Evolutionary conservation across 2,888 invertebrate genomes (phyloP).

Genomic region (Pachliopta kotzebuea): DNA sequence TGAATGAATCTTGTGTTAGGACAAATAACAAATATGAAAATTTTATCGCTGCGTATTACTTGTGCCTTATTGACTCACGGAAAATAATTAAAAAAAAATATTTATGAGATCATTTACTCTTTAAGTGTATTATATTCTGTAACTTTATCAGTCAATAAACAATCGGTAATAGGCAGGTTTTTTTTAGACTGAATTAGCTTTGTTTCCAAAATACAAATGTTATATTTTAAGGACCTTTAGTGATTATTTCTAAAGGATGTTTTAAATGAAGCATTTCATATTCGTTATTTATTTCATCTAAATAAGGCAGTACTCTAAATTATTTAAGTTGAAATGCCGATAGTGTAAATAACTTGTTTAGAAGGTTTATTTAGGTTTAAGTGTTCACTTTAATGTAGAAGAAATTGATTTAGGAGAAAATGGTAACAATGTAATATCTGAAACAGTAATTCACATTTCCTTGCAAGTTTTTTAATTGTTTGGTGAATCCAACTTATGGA

Average conservation of each 20-base stretch:
- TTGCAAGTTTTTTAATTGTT: constrained; percentile 54
- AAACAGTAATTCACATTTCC: constrained; percentile 52
- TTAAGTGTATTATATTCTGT: constrained; percentile 18
- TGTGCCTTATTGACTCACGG: constrained; percentile 73
- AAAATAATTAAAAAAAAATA: constrained; percentile 41
- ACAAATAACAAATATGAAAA: constrained; percentile 70
- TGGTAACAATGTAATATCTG: constrained; percentile 48
- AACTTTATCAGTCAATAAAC: constrained; percentile 61
- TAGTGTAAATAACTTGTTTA: constrained; percentile 78
- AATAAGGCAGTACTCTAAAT: constrained; percentile 72
- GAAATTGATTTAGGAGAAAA: constrained; percentile 69
- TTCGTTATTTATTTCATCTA: constrained; percentile 78
- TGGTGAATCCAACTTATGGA: constrained; percentile 70
- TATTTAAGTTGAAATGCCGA: constrained; percentile 74
- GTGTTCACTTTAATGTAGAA: constrained; percentile 74
- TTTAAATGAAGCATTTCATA: constrained; percentile 77
- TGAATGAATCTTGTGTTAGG: constrained; percentile 49
- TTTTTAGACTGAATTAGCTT: constrained; percentile 69
- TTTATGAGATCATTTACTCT: constrained; percentile 26
- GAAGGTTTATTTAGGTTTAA: constrained; percentile 76
- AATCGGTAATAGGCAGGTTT: constrained; percentile 55
- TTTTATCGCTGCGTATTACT: constrained; percentile 61
- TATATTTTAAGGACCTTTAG: constrained; percentile 67
- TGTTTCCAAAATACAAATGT: constrained; percentile 62
- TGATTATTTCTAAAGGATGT: constrained; percentile 65